These are phyloP conservation scores for Sphecodes monilicornis DNA, from an alignment of 2,888 invertebrate genomes.

Conservation along the genomic window DNA sequence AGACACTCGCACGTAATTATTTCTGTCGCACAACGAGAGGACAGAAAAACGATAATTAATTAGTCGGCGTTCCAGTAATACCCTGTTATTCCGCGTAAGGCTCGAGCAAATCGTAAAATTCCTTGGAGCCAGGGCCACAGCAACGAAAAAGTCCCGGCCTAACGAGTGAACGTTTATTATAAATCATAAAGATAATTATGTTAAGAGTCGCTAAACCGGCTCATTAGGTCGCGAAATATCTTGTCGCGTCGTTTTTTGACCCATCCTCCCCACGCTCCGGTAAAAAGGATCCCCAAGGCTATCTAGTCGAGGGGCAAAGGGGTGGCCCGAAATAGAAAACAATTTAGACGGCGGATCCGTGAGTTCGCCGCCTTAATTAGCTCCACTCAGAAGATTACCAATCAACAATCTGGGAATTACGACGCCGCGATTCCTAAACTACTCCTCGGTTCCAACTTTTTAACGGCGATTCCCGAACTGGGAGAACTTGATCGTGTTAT, in stretches of 20 bases:
- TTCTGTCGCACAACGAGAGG: background rate
- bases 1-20: background rate
- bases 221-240: constrained; percentile 69
- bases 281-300: constrained; percentile 61
- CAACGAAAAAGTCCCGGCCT: constrained; percentile 6
- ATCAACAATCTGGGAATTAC: constrained; percentile 65
- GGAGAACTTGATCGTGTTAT: background rate
- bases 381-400: constrained; percentile 64
- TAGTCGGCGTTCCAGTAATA: background rate
- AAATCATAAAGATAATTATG: constrained; percentile 70
- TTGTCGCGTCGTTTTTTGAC: constrained; percentile 48
- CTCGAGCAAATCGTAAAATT: constrained; percentile 17
- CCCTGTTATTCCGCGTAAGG: background rate
- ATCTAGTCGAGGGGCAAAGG: constrained; percentile 55
- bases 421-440: constrained; percentile 53
- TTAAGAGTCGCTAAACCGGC: constrained; percentile 55
- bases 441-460: constrained; percentile 30
- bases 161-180: constrained; percentile 54
- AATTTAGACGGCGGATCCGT: constrained; percentile 63
- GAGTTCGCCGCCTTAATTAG: constrained; percentile 69
- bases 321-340: constrained; percentile 63
- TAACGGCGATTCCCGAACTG: constrained; percentile 28
- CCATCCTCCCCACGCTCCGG: background rate
- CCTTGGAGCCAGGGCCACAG: background rate
- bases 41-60: background rate